A percentile compares a stretch with the other conserved stretches of the same genome.
Conservation (phyloP, 2,797 vertebrate genomes). For the Alexandromys oeconomus region DNA sequence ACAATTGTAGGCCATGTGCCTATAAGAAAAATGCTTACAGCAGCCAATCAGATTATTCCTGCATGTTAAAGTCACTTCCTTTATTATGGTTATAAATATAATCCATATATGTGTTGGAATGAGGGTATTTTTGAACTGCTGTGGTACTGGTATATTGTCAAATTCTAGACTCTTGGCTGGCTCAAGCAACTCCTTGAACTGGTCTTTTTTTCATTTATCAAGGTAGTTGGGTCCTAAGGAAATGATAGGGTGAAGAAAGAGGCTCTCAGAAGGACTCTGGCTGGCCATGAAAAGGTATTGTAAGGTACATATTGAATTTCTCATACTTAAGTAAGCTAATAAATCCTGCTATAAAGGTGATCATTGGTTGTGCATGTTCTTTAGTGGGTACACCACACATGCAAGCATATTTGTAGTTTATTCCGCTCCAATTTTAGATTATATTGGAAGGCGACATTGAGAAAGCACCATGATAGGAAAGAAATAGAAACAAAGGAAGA, state of each 20-base stretch:
- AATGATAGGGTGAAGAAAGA: background rate
- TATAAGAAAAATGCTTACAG: background rate
- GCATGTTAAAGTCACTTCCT: background rate
- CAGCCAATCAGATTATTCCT: background rate
- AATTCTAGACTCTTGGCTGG: background rate
- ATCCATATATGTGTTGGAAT: background rate
- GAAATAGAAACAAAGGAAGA: background rate
- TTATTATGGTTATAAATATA: background rate
- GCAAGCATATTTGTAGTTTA: conserved; percentile 4
- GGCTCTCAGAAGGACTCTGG: background rate
- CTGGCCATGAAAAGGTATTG: background rate
- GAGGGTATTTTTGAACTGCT: background rate
- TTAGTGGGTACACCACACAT: background rate
- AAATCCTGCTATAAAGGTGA: conserved; percentile 32
- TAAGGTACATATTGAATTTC: conserved; percentile 42
- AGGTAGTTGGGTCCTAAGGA: background rate
- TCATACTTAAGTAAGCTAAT: conserved; percentile 28
- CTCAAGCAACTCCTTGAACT: background rate
- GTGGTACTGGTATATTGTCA: background rate
- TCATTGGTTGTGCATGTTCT: background rate
- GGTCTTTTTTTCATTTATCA: background rate
- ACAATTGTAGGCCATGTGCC: background rate
- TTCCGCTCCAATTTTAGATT: background rate
- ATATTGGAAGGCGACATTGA: background rate
- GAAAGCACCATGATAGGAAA: background rate